These are phyloP conservation scores for Mythimna ferrago DNA, from an alignment of 2,888 invertebrate species.

Conservation along the genomic window DNA sequence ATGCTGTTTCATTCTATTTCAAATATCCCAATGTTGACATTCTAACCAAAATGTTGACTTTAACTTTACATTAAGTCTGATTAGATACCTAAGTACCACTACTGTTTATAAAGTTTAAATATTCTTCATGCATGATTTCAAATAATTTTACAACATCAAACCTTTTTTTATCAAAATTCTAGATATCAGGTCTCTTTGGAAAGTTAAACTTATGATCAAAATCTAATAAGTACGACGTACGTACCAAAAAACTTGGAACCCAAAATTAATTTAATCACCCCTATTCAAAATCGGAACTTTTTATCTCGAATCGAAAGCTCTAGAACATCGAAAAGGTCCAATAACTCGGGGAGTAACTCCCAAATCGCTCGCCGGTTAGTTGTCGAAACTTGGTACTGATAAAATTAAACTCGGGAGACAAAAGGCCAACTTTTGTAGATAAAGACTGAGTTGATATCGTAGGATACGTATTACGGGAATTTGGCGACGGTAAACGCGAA, in stretches of 20 bases:
- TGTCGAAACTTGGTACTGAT: slow-evolving; percentile 73
- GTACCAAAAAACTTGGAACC: slow-evolving; percentile 13
- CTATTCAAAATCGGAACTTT: slow-evolving; percentile 55
- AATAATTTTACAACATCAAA: neutral
- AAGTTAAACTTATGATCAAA: neutral
- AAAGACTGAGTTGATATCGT: slow-evolving; percentile 76
- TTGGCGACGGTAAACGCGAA: slow-evolving; percentile 41
- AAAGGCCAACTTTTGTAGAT: slow-evolving; percentile 82
- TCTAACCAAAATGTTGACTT: no score
- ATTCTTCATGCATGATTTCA: no score
- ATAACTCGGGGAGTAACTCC: slow-evolving; percentile 62
- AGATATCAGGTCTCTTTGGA: neutral
- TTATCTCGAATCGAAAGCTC: slow-evolving; percentile 60
- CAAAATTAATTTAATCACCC: slow-evolving; percentile 42
- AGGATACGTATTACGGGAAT: slow-evolving; percentile 67
- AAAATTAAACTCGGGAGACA: slow-evolving; percentile 79
- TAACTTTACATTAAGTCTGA: no score
- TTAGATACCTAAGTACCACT: no score
- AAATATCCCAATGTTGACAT: no score
- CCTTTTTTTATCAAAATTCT: neutral
- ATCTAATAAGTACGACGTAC: neutral
- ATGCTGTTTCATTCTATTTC: no score
- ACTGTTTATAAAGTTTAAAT: no score
- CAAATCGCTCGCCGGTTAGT: slow-evolving; percentile 65
- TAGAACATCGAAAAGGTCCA: slow-evolving; percentile 63